Evolutionary conservation across 1,140 invertebrate genomes (phyloP).

Genomic region (Meloidogyne floridensis): DNA sequence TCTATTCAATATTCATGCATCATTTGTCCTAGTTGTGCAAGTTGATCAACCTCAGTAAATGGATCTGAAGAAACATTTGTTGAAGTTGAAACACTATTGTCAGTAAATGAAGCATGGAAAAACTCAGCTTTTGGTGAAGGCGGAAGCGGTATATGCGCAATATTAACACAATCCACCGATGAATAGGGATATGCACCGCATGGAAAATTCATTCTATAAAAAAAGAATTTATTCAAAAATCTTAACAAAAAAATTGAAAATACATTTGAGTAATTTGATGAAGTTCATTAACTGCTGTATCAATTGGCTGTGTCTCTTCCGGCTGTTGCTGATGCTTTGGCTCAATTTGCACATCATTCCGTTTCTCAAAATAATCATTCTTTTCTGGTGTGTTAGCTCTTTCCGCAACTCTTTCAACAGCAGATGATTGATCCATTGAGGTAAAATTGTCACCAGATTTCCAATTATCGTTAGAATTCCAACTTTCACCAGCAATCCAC

Average conservation of each 20-base stretch:
- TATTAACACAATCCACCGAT: neutral
- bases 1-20: slow-evolving; percentile 21
- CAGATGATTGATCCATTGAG: neutral
- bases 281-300: slow-evolving; percentile 24
- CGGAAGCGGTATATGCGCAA: slow-evolving; percentile 29
- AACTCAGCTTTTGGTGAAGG: neutral
- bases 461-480: neutral
- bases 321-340: neutral
- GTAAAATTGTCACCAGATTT: neutral
- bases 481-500: too few relatives aligned
- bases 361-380: neutral
- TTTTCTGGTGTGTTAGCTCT: neutral
- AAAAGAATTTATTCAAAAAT: neutral
- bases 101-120: neutral
- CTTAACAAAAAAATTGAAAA: neutral
- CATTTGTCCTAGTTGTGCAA: slow-evolving; percentile 12
- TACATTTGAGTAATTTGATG: slow-evolving; percentile 32
- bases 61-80: neutral
- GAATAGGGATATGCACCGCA: neutral
- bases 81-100: neutral
- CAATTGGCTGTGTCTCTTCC: slow-evolving; percentile 7
- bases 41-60: slow-evolving; percentile 24
- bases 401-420: neutral
- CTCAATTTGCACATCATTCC: neutral
- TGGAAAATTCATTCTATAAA: slow-evolving; percentile 28